Percentiles rank a stretch among this genome's conserved stretches.
These are phyloP conservation scores for Acyrthosiphon pisum DNA, from an alignment of 1,140 invertebrate genomes.

Conservation along the genomic window DNA sequence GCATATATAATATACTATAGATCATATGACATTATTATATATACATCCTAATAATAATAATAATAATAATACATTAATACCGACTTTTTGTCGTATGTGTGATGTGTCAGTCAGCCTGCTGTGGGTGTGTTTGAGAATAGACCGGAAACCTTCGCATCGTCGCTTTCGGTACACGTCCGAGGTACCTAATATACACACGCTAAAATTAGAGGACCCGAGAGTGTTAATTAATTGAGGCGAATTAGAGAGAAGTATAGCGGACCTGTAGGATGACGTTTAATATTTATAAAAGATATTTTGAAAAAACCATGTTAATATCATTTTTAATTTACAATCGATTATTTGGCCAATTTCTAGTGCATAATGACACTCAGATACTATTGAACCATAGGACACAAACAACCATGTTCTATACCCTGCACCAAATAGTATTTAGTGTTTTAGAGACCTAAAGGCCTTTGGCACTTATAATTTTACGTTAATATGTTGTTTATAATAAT, in stretches of 20 bases:
- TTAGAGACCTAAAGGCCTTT: neutral
- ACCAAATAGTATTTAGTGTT: neutral
- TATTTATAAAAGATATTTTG: neutral
- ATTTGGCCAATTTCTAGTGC: neutral
- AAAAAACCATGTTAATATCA: neutral
- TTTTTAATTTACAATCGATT: neutral
- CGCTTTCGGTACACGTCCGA: neutral
- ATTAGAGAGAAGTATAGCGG: neutral
- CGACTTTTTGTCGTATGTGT: neutral
- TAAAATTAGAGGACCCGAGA: neutral
- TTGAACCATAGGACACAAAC: too few species aligned
- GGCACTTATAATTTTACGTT: neutral
- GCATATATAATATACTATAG: neutral
- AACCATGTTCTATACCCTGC: too few species aligned
- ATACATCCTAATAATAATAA: neutral
- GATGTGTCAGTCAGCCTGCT: neutral
- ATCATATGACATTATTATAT: neutral
- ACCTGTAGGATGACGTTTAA: neutral
- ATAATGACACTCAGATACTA: neutral
- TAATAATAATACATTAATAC: neutral
- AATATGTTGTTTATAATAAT: neutral
- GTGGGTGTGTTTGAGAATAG: neutral
- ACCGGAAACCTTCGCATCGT: neutral
- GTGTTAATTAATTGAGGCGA: neutral
- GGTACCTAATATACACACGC: neutral